These are phyloP conservation scores for Trissonchulus latispiculum DNA, from an alignment of 2,888 invertebrate species.

Conservation along the genomic window DNA sequence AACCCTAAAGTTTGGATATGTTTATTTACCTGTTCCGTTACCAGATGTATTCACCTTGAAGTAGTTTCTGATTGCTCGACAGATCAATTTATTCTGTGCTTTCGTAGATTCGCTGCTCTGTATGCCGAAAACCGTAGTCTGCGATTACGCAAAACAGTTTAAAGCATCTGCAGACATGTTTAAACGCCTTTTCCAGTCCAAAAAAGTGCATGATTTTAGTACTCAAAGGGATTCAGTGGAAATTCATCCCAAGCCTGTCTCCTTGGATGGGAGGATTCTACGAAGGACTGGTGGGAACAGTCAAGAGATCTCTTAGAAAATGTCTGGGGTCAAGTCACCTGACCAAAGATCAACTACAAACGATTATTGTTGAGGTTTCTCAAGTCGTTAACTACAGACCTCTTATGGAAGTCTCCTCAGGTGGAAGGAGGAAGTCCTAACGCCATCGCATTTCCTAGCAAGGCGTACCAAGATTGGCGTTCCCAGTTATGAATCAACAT, in stretches of 20 bases:
- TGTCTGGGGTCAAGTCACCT: neutral
- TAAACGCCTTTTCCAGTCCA: too few relatives aligned
- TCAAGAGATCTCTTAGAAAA: neutral
- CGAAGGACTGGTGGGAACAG: neutral
- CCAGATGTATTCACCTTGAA: neutral
- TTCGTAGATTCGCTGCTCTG: neutral
- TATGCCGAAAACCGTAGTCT: too few relatives aligned
- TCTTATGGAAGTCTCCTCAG: neutral
- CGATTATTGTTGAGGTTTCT: neutral
- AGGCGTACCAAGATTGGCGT: neutral
- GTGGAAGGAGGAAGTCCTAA: neutral
- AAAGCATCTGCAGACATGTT: too few relatives aligned
- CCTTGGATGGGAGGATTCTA: neutral
- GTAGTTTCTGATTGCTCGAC: neutral
- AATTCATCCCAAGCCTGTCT: neutral
- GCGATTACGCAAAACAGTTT: too few relatives aligned
- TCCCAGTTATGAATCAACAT: neutral
- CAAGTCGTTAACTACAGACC: neutral
- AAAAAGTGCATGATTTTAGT: too few relatives aligned
- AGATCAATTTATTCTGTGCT: neutral
- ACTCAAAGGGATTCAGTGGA: neutral
- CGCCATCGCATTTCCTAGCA: neutral
- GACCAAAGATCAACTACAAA: neutral
- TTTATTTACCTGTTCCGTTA: neutral
- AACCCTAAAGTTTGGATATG: neutral